phyloP scores from a whole-genome alignment of 1,140 invertebrate species.

The Aphis gossypii region DNA sequence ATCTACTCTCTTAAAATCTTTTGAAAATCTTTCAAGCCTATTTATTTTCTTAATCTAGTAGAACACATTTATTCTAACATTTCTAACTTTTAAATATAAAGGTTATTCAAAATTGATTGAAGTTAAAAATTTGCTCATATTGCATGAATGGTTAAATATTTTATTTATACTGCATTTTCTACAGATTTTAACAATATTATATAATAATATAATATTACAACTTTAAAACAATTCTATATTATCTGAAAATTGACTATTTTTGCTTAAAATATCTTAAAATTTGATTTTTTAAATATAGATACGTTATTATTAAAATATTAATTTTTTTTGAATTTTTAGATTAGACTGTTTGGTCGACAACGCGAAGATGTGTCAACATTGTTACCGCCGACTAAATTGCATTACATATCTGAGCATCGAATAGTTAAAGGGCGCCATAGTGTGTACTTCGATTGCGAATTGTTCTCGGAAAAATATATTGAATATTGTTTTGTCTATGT shows the following conservation, averaged over 20 bases:
- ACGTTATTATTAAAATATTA: background rate
- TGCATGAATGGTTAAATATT: background rate
- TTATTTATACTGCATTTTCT: background rate
- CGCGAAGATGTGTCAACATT: conserved; percentile 74
- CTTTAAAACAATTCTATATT: background rate
- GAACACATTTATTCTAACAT: background rate
- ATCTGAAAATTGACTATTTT: background rate
- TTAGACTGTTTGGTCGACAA: conserved; percentile 73
- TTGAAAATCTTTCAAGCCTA: background rate
- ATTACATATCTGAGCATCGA: conserved; percentile 73
- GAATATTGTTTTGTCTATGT: conserved; percentile 89
- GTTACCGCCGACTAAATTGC: conserved; percentile 68
- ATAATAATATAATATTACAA: too few relatives aligned
- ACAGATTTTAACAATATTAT: background rate
- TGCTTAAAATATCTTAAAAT: background rate
- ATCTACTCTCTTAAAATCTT: background rate
- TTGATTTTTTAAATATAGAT: background rate
- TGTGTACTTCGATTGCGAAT: conserved; percentile 79
- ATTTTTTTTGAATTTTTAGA: background rate
- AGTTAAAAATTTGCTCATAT: background rate
- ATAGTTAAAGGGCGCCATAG: conserved; percentile 74
- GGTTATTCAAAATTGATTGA: background rate
- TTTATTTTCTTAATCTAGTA: background rate
- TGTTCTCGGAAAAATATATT: conserved; percentile 80
- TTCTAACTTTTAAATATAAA: background rate